Base-by-base conservation (phyloP, 2,113 vertebrate species). In the Piaya cayana region DNA sequence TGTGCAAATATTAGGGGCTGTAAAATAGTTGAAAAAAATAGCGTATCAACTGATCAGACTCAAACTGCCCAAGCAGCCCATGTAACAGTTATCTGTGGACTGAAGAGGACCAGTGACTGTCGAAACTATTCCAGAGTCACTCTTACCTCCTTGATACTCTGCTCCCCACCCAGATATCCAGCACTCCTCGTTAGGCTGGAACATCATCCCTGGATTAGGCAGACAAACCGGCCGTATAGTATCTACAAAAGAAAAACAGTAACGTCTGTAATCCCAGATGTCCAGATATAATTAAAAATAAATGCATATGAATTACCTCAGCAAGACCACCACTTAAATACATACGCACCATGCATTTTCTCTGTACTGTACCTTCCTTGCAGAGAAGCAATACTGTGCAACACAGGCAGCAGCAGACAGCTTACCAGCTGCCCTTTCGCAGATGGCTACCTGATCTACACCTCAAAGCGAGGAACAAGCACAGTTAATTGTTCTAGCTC, bases 141-240 rank as follows among this genome's bases (percentile, higher is more conserved):
- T 18, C 78, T 94, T 95, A 98, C 98, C 98, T 97, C 97, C 97
- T 95, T 97, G 97, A 3, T 84, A 16, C 42, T 96, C 96, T 84
- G 98, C 94, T 70, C 98, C 98, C 98, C 98, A 98, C 16, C 98
- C 98, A 22, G 98, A 98, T 90, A 98, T 98, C 98, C 98, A 98
- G 86, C 98, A 98, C 29, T 49, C 5, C 65, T 98, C 92, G 1
- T 59, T 11, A 0, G 94, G 34, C 25, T 95, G 53, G 68, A 98
- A 97, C 86, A 67, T 90, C 97, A 98, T 77, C 82, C 97, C 98
- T 1, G 96, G 88, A 64, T 98, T 98, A 55, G 98, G 98, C 88
- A 98, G 96, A 63, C 98, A 98, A 62, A 98, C 96, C 0, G 98
- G 98, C 20, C 21, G 86, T 64, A 98, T 23, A 5, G 0, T 18